Conservation (phyloP, 2,888 invertebrate genomes). For the Dyspetes luteomarginatus region DNA sequence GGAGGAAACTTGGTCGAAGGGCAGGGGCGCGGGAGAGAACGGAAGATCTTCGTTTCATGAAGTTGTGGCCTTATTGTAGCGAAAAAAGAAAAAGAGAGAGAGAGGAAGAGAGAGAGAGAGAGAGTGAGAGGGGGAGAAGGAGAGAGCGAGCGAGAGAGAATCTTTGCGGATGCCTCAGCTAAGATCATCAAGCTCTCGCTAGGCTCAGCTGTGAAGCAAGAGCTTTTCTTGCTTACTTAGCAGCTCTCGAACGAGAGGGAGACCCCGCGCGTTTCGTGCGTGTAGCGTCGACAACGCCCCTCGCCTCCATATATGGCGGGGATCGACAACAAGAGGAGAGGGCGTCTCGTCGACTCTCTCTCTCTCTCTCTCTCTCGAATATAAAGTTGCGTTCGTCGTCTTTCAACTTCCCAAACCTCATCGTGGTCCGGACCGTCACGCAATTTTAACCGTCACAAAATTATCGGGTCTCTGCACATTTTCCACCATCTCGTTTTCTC, state of each 20-base stretch:
- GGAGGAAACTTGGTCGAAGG: constrained; percentile 11
- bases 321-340: constrained; percentile 73
- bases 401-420: constrained; percentile 34
- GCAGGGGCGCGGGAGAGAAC: constrained; percentile 17
- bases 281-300: constrained; percentile 69
- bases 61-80: constrained; percentile 49
- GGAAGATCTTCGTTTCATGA: constrained; percentile 22
- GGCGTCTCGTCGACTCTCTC: constrained; percentile 72
- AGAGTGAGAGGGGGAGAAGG: no score
- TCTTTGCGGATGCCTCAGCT: neutral
- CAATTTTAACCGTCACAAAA: constrained; percentile 50
- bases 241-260: constrained; percentile 22
- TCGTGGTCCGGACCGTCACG: constrained; percentile 31
- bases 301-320: constrained; percentile 81
- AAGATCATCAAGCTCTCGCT: neutral
- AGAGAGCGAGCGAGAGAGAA: neutral
- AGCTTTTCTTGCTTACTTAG: constrained; percentile 26
- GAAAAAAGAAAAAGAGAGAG: neutral
- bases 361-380: constrained; percentile 62
- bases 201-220: neutral
- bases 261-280: constrained; percentile 42
- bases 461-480: constrained; percentile 16
- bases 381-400: constrained; percentile 77
- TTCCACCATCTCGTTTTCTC: constrained; percentile 5
- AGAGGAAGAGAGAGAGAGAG: no score